phyloP scores from a whole-genome alignment of 2,797 vertebrate species.

The Sebastolobus altivelis region DNA sequence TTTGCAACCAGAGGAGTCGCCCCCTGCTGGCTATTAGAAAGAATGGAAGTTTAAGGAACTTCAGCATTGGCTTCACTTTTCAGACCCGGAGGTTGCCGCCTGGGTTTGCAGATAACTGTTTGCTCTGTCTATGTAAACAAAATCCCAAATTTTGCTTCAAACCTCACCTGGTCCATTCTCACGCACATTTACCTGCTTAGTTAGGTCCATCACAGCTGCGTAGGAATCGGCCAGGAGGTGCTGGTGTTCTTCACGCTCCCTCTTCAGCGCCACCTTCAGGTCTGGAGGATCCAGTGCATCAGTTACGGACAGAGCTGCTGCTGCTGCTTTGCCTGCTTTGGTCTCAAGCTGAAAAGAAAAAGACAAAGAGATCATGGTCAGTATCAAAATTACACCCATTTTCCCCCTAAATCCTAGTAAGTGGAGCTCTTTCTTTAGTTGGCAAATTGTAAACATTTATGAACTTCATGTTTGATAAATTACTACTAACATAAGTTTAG shows the following conservation, averaged over 20 bases:
- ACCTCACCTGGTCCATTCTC: neutral
- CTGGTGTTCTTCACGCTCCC: constrained; percentile 95
- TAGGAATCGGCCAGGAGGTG: constrained; percentile 97
- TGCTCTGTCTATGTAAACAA: neutral
- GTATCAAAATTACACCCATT: neutral
- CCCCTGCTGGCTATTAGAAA: too few species aligned
- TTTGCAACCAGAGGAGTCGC: too few species aligned
- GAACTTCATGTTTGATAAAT: neutral
- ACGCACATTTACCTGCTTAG: constrained; percentile 84
- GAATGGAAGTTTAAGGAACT: fast-evolving
- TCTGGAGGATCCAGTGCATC: constrained; percentile 87
- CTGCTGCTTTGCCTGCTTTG: constrained; percentile 88
- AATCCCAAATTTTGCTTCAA: neutral
- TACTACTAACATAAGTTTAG: neutral
- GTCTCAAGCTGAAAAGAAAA: constrained; percentile 87
- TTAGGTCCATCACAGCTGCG: constrained; percentile 96
- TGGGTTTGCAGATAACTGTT: neutral
- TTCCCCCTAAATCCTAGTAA: too few species aligned
- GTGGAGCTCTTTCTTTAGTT: neutral
- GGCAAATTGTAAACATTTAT: neutral
- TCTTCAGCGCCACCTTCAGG: constrained; percentile 92
- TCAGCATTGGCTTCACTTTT: too few species aligned
- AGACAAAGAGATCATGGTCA: neutral
- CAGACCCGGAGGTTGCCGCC: too few species aligned
- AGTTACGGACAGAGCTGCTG: constrained; percentile 41